Conservation (phyloP, 2,797 vertebrate genomes). For the Sebastes taczanowskii region DNA sequence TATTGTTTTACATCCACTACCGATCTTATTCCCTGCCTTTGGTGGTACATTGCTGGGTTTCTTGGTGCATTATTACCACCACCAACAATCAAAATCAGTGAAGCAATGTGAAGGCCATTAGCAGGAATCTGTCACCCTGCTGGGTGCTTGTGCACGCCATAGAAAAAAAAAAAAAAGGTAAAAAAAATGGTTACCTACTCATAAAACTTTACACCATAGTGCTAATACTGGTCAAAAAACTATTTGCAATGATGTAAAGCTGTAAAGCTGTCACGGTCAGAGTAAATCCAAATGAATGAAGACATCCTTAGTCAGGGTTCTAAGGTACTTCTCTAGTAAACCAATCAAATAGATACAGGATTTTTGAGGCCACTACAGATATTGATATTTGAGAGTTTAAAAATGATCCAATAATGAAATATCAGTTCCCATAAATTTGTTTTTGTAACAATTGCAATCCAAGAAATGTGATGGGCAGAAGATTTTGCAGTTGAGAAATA, state of each 20-base stretch:
- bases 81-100: not conserved
- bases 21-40: not conserved
- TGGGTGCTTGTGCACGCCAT: not conserved
- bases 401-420: not conserved
- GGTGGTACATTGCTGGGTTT: too few relatives aligned
- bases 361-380: not conserved
- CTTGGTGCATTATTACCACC: not conserved
- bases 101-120: too few relatives aligned
- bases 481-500: not conserved
- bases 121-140: not conserved
- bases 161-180: not conserved
- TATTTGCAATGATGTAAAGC: not conserved
- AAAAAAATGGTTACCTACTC: not conserved
- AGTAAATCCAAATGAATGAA: not conserved
- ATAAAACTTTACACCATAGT: not conserved
- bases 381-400: not conserved
- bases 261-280: not conserved
- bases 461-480: not conserved
- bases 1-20: not conserved
- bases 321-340: not conserved
- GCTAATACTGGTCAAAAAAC: not conserved
- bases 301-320: not conserved
- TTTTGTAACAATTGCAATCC: not conserved
- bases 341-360: not conserved
- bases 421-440: not conserved